These are phyloP conservation scores for Struthidea cinerea DNA, from an alignment of 2,113 vertebrate genomes.

Conservation along the genomic window DNA sequence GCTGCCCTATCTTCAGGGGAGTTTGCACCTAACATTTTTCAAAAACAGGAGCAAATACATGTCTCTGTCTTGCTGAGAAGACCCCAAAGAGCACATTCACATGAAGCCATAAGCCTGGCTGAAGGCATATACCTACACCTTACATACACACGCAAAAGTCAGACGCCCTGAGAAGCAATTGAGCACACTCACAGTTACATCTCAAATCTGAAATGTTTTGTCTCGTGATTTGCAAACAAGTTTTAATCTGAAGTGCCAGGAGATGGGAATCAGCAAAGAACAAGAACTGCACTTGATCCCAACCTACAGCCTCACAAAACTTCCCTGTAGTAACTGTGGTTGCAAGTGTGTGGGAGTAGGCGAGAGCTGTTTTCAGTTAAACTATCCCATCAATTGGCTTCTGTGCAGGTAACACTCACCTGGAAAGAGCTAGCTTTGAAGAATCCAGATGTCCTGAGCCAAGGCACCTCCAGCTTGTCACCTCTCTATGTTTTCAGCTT, in stretches of 20 bases:
- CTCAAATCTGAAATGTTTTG: not conserved
- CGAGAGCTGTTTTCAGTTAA: not conserved
- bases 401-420: not conserved
- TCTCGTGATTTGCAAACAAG: not conserved
- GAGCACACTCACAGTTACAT: fast-evolving
- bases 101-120: not conserved
- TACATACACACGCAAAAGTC: not conserved
- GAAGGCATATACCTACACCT: not conserved
- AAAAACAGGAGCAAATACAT: not conserved
- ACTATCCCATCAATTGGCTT: not conserved
- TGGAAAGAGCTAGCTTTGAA: not conserved
- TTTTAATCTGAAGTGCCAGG: not conserved
- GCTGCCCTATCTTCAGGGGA: not conserved
- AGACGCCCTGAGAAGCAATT: not conserved
- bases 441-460: not conserved
- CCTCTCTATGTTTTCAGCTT: not conserved
- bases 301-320: not conserved
- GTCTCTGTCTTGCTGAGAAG: not conserved
- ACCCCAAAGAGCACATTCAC: not conserved
- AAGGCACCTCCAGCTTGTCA: not conserved
- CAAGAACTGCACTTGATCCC: not conserved
- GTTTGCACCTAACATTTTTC: not conserved
- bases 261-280: not conserved
- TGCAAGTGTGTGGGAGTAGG: not conserved
- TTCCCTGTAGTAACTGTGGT: not conserved